These are phyloP conservation scores for Limnephilus auricula DNA, from an alignment of 2,888 invertebrate genomes.

Conservation along the genomic window DNA sequence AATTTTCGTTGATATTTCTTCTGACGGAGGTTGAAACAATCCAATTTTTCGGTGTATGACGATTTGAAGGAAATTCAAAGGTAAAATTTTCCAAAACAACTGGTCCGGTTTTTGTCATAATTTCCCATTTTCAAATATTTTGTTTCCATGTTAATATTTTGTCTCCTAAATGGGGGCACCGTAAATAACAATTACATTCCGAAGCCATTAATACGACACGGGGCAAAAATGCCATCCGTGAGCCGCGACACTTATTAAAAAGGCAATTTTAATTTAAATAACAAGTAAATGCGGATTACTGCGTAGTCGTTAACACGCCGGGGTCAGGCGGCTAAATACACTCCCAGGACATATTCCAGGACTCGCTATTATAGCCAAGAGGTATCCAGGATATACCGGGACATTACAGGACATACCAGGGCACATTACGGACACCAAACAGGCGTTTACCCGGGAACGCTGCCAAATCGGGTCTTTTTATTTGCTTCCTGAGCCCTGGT, in stretches of 20 bases:
- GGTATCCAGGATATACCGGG: background rate
- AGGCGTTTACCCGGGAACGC: conserved; percentile 19
- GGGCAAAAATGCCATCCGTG: background rate
- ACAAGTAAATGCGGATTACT: conserved; percentile 15
- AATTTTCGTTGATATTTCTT: no score
- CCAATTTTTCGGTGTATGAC: no score
- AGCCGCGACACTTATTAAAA: conserved; percentile 1
- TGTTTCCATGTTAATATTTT: background rate
- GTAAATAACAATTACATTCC: background rate
- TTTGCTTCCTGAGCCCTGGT: background rate
- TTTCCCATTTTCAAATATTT: background rate
- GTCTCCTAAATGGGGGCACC: background rate
- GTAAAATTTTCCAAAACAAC: no score
- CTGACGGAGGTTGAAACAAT: no score
- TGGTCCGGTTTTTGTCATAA: background rate
- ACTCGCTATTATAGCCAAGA: background rate
- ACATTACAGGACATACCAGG: background rate
- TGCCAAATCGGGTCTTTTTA: conserved; percentile 32
- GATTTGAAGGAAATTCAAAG: no score
- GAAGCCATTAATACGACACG: background rate
- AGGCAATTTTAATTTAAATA: conserved; percentile 44
- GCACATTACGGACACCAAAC: background rate
- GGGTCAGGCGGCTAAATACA: conserved; percentile 31
- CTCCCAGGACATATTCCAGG: conserved; percentile 30
- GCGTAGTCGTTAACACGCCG: conserved; percentile 2